Conservation (phyloP, 2,113 vertebrate species). For the Ondatra zibethicus region DNA sequence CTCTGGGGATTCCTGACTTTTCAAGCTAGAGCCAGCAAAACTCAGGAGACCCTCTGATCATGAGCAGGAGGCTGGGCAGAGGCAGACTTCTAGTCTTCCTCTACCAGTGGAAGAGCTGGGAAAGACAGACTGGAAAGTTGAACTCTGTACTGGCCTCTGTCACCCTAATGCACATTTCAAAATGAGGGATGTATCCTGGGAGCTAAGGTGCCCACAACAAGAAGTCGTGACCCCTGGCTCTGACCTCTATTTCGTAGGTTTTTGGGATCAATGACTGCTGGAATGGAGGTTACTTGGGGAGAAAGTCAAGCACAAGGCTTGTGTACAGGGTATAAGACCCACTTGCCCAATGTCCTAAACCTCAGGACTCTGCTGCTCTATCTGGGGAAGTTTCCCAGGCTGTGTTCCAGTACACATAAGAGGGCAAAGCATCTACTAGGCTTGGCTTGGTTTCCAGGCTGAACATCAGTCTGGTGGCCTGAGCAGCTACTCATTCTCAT, state of each 20-base stretch:
- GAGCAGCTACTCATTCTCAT: not conserved
- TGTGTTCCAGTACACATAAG: not conserved
- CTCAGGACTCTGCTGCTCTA: not conserved
- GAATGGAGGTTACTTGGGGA: not conserved
- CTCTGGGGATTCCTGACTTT: not conserved
- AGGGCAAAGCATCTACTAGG: not conserved
- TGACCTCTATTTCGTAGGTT: not conserved
- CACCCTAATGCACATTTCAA: not conserved
- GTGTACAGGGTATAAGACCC: fast-evolving
- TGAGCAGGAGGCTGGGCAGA: too few species aligned
- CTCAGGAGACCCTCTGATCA: not conserved
- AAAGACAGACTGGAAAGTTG: not conserved
- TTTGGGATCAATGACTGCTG: not conserved
- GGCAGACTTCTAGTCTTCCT: not conserved
- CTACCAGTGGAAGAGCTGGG: fast-evolving
- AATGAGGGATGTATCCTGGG: not conserved
- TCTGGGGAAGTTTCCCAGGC: not conserved
- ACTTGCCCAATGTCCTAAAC: too few species aligned
- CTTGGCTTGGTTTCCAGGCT: not conserved
- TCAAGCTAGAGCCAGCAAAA: not conserved
- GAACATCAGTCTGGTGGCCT: not conserved
- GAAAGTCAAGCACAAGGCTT: not conserved
- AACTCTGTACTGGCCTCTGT: not conserved
- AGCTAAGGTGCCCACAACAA: fast-evolving
- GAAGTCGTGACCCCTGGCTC: not conserved